These are phyloP conservation scores for Lycodopsis pacificus DNA, from an alignment of 2,797 vertebrate species.

Conservation along the genomic window DNA sequence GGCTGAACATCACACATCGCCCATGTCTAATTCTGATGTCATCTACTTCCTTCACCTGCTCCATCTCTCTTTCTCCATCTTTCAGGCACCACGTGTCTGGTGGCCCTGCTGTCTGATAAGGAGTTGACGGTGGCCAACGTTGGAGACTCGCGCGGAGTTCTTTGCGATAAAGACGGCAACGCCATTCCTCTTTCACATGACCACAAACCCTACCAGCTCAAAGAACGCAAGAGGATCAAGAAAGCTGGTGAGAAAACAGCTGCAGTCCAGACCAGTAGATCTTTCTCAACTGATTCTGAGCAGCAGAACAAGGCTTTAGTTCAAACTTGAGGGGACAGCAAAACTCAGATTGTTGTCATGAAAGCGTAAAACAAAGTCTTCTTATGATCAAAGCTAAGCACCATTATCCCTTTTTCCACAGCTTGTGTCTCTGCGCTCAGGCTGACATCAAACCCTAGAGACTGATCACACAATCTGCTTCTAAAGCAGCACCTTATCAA, in stretches of 20 bases:
- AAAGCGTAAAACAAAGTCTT: conserved; percentile 31
- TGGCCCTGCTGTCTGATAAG: conserved; percentile 94
- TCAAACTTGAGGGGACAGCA: conserved; percentile 45
- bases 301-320: conserved; percentile 23
- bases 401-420: conserved; percentile 33
- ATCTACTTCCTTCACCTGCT: background rate
- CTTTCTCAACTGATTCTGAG: conserved; percentile 7
- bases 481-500: conserved; percentile 54
- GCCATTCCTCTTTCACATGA: conserved; percentile 99
- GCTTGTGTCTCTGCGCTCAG: conserved; percentile 26
- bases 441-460: conserved; percentile 53
- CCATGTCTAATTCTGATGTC: background rate
- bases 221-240: conserved; percentile 99
- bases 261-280: background rate
- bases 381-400: conserved; percentile 51
- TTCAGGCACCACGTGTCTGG: conserved; percentile 90
- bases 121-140: conserved; percentile 97
- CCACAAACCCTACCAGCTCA: conserved; percentile 99
- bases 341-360: conserved; percentile 39
- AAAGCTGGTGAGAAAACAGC: conserved; percentile 90
- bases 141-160: conserved; percentile 94
- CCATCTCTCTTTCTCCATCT: conserved; percentile 4
- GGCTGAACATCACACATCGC: background rate
- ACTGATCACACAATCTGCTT: conserved; percentile 49
- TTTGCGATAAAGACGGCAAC: conserved; percentile 97